Evolutionary conservation across 2,113 vertebrate species (phyloP).

Genomic region (Salvelinus sp.): DNA sequence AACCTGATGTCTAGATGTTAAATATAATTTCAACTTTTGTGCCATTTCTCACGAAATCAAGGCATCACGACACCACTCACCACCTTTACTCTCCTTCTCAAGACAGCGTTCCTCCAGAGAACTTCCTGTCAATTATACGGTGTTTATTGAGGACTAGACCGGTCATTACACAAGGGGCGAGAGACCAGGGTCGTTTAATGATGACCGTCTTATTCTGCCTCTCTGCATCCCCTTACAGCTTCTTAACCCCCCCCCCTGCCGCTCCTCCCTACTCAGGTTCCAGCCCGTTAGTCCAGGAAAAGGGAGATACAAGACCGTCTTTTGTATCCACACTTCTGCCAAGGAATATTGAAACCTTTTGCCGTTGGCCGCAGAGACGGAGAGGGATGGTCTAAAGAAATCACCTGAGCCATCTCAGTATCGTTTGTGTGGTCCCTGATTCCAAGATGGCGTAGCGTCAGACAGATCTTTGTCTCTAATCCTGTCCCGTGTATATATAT

Average conservation of each 20-base stretch:
- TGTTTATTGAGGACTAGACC: constrained; percentile 19
- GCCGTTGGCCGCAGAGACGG: constrained; percentile 39
- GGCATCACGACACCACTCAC: too few species aligned
- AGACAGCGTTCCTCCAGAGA: too few species aligned
- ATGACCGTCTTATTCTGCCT: constrained; percentile 59
- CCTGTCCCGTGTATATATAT: too few species aligned
- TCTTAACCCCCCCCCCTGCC: constrained; percentile 19
- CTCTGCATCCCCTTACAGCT: constrained; percentile 28
- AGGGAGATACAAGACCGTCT: constrained; percentile 55
- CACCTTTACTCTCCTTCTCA: too few species aligned
- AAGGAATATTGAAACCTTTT: too few species aligned
- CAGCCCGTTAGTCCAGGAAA: constrained; percentile 37
- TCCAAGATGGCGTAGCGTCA: too few species aligned
- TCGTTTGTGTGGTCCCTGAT: too few species aligned
- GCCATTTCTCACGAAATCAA: too few species aligned
- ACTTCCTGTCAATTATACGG: constrained; percentile 53
- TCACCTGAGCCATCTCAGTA: constrained; percentile 32
- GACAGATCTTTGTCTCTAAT: too few species aligned
- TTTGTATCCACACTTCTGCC: too few species aligned
- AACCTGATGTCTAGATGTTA: too few species aligned
- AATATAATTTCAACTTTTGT: too few species aligned
- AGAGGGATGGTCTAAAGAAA: constrained; percentile 2
- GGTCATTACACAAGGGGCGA: constrained; percentile 47
- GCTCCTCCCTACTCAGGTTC: constrained; percentile 47
- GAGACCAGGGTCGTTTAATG: constrained; percentile 62